A percentile compares a stretch with the other conserved stretches of the same genome.
These are phyloP conservation scores for Hydriomena furcata DNA, from an alignment of 2,888 invertebrate species.

Conservation along the genomic window DNA sequence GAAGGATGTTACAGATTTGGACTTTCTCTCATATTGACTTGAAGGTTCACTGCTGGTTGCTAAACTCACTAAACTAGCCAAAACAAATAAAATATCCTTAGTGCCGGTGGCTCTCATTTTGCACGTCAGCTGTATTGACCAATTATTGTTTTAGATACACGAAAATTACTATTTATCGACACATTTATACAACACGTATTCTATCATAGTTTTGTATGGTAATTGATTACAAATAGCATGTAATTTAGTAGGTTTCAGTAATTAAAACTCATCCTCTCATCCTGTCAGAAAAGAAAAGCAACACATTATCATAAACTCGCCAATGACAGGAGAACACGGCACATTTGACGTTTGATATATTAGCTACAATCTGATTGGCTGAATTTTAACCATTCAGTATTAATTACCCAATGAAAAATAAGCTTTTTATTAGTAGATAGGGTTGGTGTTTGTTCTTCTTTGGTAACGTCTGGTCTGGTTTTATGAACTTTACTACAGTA, in stretches of 20 bases:
- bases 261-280: slow-evolving; percentile 39
- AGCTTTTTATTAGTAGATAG: slow-evolving; percentile 14
- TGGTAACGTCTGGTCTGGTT: no score
- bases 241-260: slow-evolving; percentile 35
- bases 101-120: slow-evolving; percentile 69
- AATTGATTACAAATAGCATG: slow-evolving; percentile 26
- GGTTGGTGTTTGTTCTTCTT: no score
- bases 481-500: no score
- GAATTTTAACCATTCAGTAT: no score
- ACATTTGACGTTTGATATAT: slow-evolving; percentile 29
- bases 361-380: slow-evolving; percentile 5
- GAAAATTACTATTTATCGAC: slow-evolving; percentile 21
- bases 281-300: slow-evolving; percentile 32
- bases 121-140: slow-evolving; percentile 17
- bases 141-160: not conserved
- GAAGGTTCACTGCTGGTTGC: slow-evolving; percentile 52
- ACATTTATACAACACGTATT: slow-evolving; percentile 44
- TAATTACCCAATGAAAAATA: slow-evolving; percentile 18
- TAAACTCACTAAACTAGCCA: slow-evolving; percentile 52
- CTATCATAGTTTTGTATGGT: slow-evolving; percentile 41
- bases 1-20: slow-evolving; percentile 93
- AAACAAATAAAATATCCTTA: slow-evolving; percentile 53
- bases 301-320: slow-evolving; percentile 44
- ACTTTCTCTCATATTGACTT: slow-evolving; percentile 78
- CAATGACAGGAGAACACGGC: slow-evolving; percentile 76